A percentile compares a stretch with the other conserved stretches of the same genome.
Evolutionary conservation across 1,140 invertebrate species (phyloP).

Genomic region (Euglossa dilemma): DNA sequence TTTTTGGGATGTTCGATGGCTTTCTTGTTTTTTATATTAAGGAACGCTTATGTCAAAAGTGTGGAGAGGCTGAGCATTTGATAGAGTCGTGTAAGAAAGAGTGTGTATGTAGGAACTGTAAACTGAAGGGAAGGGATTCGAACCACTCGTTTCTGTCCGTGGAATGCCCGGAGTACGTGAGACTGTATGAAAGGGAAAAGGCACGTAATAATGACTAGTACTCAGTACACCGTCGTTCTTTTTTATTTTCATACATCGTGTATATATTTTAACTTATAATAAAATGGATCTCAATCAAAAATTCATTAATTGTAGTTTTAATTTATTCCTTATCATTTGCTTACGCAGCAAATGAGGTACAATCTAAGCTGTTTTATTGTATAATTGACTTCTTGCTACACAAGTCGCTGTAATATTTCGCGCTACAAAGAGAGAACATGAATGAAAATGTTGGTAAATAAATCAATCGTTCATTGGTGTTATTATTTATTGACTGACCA

Average conservation of each 20-base stretch:
- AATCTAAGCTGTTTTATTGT: background rate
- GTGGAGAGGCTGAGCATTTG: no score
- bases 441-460: conserved; percentile 5
- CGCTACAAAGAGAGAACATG: background rate
- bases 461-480: background rate
- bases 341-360: conserved; percentile 3
- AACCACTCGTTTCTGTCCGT: no score
- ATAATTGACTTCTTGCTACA: background rate
- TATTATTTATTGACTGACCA: conserved; percentile 17
- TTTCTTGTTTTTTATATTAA: no score
- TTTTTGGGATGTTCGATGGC: no score
- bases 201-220: no score
- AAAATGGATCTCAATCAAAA: background rate
- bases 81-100: no score
- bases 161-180: no score
- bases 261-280: background rate
- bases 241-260: conserved; percentile 40
- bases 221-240: conserved; percentile 25
- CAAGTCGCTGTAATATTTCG: background rate
- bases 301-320: conserved; percentile 1
- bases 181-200: no score
- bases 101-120: no score
- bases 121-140: no score
- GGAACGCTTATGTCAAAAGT: no score
- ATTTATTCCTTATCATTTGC: background rate